phyloP scores from a whole-genome alignment of 2,113 vertebrate species.

The Argyrosomus japonicus region DNA sequence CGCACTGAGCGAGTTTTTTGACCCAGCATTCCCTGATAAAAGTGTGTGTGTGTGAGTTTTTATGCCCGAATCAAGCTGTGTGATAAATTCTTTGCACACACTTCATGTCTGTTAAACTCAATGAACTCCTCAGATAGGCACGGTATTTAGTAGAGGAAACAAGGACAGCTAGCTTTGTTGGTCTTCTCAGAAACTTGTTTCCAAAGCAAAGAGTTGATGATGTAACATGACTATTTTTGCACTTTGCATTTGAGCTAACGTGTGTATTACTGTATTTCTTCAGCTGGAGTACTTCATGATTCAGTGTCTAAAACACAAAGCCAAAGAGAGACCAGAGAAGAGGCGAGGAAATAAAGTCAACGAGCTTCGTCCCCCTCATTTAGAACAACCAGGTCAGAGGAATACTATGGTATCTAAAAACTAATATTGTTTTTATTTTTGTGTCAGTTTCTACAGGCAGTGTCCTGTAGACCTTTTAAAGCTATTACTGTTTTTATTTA shows the following conservation, averaged over 20 bases:
- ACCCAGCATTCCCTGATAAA: background rate
- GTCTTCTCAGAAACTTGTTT: conserved; percentile 18
- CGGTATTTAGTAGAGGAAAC: conserved; percentile 1
- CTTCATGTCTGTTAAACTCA: background rate
- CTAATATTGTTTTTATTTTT: background rate
- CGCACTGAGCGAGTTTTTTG: background rate
- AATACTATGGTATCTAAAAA: conserved; percentile 10
- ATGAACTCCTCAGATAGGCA: background rate
- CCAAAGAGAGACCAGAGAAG: conserved; percentile 92
- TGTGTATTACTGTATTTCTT: conserved; percentile 69
- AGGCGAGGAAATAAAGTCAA: conserved; percentile 87
- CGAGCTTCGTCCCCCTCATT: conserved; percentile 90
- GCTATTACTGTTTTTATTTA: background rate
- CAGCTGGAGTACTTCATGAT: conserved; percentile 99
- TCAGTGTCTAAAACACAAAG: conserved; percentile 96
- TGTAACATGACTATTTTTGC: conserved; percentile 48
- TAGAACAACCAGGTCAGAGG: conserved; percentile 93
- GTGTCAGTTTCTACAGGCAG: background rate
- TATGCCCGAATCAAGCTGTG: background rate
- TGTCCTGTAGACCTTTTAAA: too few relatives aligned
- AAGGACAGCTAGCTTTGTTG: background rate
- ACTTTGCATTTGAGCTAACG: conserved; percentile 12
- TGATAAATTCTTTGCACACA: background rate
- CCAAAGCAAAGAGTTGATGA: conserved; percentile 33
- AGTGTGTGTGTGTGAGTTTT: background rate